Evolutionary conservation across 2,113 vertebrate species (phyloP).

Genomic region (Corythaeola cristata): DNA sequence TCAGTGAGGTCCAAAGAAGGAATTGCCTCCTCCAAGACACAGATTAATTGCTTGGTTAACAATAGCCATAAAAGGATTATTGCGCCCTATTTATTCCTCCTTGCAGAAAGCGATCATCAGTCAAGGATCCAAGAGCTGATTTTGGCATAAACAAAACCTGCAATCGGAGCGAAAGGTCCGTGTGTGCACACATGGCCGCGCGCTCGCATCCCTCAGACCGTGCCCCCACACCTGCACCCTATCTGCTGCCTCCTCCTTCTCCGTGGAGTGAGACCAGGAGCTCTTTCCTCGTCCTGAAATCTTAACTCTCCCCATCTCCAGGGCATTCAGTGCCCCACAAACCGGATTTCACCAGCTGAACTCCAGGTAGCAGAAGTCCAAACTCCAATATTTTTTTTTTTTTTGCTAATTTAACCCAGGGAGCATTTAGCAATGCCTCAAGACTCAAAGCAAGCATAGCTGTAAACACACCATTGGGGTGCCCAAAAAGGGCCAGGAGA

Average conservation of each 20-base stretch:
- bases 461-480: neutral
- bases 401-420: neutral
- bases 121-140: neutral
- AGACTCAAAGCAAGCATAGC: neutral
- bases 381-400: neutral
- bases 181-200: accelerated
- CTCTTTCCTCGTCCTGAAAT: neutral
- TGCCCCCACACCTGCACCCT: neutral
- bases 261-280: neutral
- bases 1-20: neutral
- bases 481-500: neutral
- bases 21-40: neutral
- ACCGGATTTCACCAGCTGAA: neutral
- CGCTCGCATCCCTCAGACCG: neutral
- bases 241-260: neutral
- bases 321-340: neutral
- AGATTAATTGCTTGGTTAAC: neutral
- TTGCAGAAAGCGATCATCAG: neutral
- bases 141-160: neutral
- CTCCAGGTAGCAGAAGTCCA: neutral
- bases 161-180: neutral
- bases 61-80: neutral
- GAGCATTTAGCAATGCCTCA: neutral
- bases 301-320: neutral
- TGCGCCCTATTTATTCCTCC: neutral